Percentiles rank a stretch among this genome's conserved stretches.
phyloP scores from a whole-genome alignment of 2,113 vertebrate species.

The Ammodytes marinus region DNA sequence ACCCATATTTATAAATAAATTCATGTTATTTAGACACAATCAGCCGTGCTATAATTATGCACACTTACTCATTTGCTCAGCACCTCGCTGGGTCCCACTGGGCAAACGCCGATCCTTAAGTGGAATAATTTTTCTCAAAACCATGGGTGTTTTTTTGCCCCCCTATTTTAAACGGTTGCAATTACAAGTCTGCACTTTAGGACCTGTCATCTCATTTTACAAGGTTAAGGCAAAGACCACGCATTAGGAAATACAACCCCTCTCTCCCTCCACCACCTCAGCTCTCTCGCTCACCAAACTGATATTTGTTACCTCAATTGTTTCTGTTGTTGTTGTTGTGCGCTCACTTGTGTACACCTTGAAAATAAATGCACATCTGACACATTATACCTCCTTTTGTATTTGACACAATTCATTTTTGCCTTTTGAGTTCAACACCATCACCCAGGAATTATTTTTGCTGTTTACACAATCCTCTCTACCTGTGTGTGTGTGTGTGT shows the following conservation, averaged over 20 bases:
- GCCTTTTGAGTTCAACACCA: constrained; percentile 40
- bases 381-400: constrained; percentile 66
- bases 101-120: constrained; percentile 69
- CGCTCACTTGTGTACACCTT: constrained; percentile 58
- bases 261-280: constrained; percentile 41
- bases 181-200: constrained; percentile 80
- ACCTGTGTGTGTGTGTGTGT: not conserved
- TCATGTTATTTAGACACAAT: constrained; percentile 76
- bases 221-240: constrained; percentile 81
- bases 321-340: constrained; percentile 6
- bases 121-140: constrained; percentile 68
- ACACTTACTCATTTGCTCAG: constrained; percentile 76
- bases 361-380: constrained; percentile 67
- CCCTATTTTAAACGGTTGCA: constrained; percentile 78
- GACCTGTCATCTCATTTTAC: constrained; percentile 82
- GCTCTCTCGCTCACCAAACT: constrained; percentile 59
- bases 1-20: constrained; percentile 76
- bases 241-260: constrained; percentile 77
- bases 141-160: constrained; percentile 53
- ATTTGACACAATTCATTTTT: constrained; percentile 62
- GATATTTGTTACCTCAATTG: constrained; percentile 73
- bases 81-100: constrained; percentile 71
- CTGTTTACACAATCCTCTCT: constrained; percentile 29
- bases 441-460: constrained; percentile 27
- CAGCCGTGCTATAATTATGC: constrained; percentile 76